Evolutionary conservation across 1,140 invertebrate genomes (phyloP).

Genomic region (Papilio glaucus): DNA sequence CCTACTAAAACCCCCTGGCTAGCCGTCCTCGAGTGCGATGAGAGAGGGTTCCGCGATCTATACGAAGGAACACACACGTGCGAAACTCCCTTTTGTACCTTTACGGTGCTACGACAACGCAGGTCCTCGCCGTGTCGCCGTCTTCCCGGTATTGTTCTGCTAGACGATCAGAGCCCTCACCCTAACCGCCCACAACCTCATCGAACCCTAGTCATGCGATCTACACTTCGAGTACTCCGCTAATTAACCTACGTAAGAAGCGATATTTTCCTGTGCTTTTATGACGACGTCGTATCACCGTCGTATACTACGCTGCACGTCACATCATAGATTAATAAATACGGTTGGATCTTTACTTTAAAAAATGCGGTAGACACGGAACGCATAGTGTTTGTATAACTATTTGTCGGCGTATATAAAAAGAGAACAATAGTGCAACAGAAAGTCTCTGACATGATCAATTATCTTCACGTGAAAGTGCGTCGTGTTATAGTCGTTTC

Average conservation of each 20-base stretch:
- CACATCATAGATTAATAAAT: no score
- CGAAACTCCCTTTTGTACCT: no score
- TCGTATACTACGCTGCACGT: no score
- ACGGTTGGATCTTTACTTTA: not conserved
- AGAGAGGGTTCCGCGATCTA: no score
- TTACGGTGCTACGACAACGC: no score
- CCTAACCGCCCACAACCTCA: not conserved
- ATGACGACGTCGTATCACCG: no score
- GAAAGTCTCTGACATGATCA: conserved; percentile 65
- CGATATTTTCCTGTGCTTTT: not conserved
- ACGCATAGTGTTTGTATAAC: conserved; percentile 40
- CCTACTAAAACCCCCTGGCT: no score
- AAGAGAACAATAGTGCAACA: conserved; percentile 62
- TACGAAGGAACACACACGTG: no score
- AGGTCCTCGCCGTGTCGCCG: no score
- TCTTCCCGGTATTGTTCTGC: no score
- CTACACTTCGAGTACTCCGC: not conserved
- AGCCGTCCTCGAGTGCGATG: no score
- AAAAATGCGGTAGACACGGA: not conserved
- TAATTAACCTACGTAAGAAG: not conserved
- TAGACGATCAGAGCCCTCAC: no score
- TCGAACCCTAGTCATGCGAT: not conserved
- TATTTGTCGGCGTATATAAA: conserved; percentile 55
- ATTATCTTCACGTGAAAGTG: conserved; percentile 65
- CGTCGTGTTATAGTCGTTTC: conserved; percentile 43